A percentile compares a stretch with the other conserved stretches of the same genome.
Conservation (phyloP, 2,797 vertebrate species). For the Lepus oiostolus region DNA sequence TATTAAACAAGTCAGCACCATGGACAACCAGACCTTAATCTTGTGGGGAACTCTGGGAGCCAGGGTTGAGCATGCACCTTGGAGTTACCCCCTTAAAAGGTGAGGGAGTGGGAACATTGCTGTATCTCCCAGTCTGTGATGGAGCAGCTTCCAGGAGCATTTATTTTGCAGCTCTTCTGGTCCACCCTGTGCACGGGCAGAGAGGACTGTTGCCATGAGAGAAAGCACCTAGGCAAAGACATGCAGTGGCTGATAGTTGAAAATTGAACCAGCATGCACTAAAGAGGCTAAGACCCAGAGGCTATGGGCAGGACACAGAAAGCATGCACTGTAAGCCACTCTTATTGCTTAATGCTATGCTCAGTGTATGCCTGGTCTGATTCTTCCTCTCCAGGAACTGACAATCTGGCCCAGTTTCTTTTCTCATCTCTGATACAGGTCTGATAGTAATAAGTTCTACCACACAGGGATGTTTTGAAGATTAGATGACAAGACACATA, state of each 20-base stretch:
- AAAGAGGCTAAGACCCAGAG: not conserved
- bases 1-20: not conserved
- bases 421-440: not conserved
- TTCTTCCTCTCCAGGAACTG: not conserved
- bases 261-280: not conserved
- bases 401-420: constrained; percentile 11
- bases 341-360: not conserved
- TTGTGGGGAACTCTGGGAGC: not conserved
- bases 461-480: constrained; percentile 26
- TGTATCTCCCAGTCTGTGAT: not conserved
- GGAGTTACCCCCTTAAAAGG: not conserved
- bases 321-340: not conserved
- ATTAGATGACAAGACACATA: constrained; percentile 33
- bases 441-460: constrained; percentile 15
- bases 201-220: not conserved
- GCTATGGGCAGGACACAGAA: not conserved
- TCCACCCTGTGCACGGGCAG: not conserved
- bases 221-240: not conserved
- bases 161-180: not conserved
- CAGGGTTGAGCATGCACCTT: not conserved
- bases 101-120: not conserved
- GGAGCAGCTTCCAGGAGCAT: not conserved
- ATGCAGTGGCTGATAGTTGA: not conserved
- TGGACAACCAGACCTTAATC: not conserved
- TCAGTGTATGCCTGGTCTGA: not conserved